These are phyloP conservation scores for Oenanthe oenanthe DNA, from an alignment of 2,113 vertebrate genomes.

Conservation along the genomic window DNA sequence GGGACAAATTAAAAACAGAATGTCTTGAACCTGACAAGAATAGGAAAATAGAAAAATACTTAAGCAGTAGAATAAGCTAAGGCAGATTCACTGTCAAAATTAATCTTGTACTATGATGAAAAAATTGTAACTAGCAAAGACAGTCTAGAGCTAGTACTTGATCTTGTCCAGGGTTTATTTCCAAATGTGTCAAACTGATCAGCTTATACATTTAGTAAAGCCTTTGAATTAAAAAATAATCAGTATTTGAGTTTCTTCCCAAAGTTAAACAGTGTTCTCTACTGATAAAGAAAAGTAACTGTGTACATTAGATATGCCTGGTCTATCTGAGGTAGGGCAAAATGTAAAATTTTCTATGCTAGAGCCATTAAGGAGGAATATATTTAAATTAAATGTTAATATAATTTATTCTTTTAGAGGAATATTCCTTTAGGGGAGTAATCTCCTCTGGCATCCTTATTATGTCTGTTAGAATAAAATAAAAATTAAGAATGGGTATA, in stretches of 20 bases:
- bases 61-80: background rate
- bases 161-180: background rate
- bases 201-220: background rate
- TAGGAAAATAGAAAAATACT: background rate
- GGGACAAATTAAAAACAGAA: background rate
- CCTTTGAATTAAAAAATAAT: background rate
- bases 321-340: background rate
- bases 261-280: background rate
- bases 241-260: background rate
- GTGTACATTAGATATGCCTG: background rate
- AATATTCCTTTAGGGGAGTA: background rate
- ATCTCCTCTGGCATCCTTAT: background rate
- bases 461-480: background rate
- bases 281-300: background rate
- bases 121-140: background rate
- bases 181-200: background rate
- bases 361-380: background rate
- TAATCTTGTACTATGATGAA: background rate
- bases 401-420: background rate
- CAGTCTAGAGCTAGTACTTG: background rate
- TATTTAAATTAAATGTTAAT: background rate
- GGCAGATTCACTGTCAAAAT: background rate
- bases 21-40: background rate
- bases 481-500: background rate
- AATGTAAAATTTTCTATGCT: background rate